Base-by-base conservation (phyloP, 2,888 invertebrate species). In the Plagodis dolabraria region DNA sequence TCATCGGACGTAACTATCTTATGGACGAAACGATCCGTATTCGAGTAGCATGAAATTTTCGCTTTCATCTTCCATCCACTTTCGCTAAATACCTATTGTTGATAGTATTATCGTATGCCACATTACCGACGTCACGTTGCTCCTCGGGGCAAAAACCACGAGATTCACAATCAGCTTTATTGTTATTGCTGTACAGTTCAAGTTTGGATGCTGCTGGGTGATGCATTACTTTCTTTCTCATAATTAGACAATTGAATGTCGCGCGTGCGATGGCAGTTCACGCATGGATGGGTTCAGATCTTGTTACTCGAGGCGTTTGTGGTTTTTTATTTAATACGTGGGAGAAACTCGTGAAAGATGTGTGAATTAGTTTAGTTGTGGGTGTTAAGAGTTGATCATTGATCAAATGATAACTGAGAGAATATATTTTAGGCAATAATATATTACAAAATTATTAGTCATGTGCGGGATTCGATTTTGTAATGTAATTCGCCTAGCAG, bases 71-170 rank as follows among this genome's bases (percentile, higher is more conserved):
- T 61, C 63, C 67, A 67, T 66, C 70, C 67, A 74, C 75, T 75
- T 75, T 75, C 75, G 75, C 75, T 75, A 75, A 75, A 75, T 74
- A 72, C 72, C 69, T 63, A 74, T 74, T 70, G 71, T 72, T 66
- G 69, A 69, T 71, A 71, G 67, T 67, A 67, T 71, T 69, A 72
- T 72, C 69, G 67, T 63, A 70, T 68, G 67, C 63, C 63, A 64
- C 64, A 65, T 62, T 67, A 60, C 67, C 33, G 64, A 64, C 60
- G 64, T 67, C 69, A 71, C 71, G 71, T 64, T 64, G 64, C 58
- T 64, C 68, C 71, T 64, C 66, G 40, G 64, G 70, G 68, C 67
- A 68, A 54, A 64, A 45, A 33, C 45, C 8, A 2, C 35, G n/a
- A 44, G 43, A 6, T 7, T 36, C n/a, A 60, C 58, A 62, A 47